phyloP scores from a whole-genome alignment of 2,797 vertebrate species.

The Novumbra hubbsi region DNA sequence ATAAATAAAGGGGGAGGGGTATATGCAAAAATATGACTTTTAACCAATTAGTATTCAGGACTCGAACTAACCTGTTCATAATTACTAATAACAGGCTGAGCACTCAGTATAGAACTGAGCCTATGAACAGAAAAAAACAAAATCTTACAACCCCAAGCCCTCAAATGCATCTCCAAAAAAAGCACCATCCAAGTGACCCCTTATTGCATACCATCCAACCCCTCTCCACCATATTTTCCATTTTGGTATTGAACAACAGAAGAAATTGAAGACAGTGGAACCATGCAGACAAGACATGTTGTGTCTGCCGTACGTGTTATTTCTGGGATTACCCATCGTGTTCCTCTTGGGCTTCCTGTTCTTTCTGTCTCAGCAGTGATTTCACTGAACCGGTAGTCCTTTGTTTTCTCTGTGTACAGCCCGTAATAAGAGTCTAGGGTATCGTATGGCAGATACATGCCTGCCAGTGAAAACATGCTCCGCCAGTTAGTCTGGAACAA shows the following conservation, averaged over 20 bases:
- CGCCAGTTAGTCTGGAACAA: neutral
- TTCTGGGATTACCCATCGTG: neutral
- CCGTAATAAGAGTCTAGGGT: neutral
- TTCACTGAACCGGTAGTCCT: neutral
- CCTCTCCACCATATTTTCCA: neutral
- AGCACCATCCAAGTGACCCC: too few species aligned
- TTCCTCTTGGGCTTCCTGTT: neutral
- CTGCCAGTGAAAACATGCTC: neutral
- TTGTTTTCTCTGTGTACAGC: neutral
- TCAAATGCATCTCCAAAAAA: too few species aligned
- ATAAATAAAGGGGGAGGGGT: too few species aligned
- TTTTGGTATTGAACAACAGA: neutral
- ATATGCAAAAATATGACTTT: too few species aligned
- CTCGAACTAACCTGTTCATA: too few species aligned
- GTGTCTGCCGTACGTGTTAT: neutral
- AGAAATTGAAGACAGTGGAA: neutral
- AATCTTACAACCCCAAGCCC: too few species aligned
- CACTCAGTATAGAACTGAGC: neutral
- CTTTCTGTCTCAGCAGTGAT: neutral
- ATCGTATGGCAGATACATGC: neutral
- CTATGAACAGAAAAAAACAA: neutral
- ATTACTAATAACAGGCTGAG: neutral
- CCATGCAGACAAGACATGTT: neutral
- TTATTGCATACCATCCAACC: neutral
- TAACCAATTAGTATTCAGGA: too few species aligned